These are phyloP conservation scores for Tenthredo scrophulariae DNA, from an alignment of 2,888 invertebrate genomes.

Conservation along the genomic window DNA sequence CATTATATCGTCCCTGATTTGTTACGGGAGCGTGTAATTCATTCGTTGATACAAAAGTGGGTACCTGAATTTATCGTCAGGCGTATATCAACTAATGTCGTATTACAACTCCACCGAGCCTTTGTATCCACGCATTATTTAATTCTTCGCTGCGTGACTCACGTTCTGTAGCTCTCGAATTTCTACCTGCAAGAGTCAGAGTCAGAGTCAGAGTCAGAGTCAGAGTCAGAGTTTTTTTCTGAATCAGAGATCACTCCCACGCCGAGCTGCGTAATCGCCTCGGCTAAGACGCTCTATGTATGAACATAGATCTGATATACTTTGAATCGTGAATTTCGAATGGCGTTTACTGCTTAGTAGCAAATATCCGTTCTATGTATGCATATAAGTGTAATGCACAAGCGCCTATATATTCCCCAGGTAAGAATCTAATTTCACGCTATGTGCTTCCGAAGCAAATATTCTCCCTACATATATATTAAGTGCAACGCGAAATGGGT, in stretches of 20 bases:
- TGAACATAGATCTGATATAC: not conserved
- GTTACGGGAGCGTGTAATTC: not conserved
- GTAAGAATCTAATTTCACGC: slow-evolving; percentile 45
- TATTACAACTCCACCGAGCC: not conserved
- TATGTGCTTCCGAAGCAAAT: slow-evolving; percentile 6
- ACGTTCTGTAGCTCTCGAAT: not conserved
- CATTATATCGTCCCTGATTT: not conserved
- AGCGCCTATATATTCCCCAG: not conserved
- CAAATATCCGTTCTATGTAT: not conserved
- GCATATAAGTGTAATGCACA: not conserved
- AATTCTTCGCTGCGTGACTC: not conserved
- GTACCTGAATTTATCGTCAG: not conserved
- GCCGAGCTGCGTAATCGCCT: not conserved
- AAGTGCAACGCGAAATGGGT: not conserved
- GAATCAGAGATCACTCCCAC: slow-evolving; percentile 43
- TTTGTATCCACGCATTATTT: not conserved
- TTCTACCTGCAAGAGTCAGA: slow-evolving; percentile 14
- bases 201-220: not conserved
- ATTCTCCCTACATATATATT: not conserved
- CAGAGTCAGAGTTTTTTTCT: not conserved
- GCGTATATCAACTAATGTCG: not conserved
- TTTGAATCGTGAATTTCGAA: not conserved
- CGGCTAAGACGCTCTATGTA: not conserved
- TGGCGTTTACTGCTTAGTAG: not conserved
- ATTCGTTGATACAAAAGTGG: not conserved